Conservation (phyloP, 2,888 invertebrate species). For the Coleophora flavipennella region DNA sequence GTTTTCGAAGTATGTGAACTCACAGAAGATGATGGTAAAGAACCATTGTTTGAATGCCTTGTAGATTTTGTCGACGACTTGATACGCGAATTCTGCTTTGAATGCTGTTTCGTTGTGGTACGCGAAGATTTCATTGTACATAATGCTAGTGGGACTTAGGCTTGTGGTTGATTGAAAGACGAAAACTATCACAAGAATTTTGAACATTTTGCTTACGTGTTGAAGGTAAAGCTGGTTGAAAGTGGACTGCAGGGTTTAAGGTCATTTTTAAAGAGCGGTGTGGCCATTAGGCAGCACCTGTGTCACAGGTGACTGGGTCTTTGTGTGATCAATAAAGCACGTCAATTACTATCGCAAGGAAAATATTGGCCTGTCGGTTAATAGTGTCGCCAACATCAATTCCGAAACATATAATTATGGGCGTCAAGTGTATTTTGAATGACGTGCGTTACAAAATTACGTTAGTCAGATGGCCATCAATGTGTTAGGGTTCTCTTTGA, state of each 20-base stretch:
- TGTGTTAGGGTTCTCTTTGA: too few relatives aligned
- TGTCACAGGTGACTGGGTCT: constrained; percentile 26
- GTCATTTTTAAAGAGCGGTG: constrained; percentile 28
- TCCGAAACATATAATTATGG: background rate
- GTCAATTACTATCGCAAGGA: constrained; percentile 56
- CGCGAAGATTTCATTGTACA: constrained; percentile 38
- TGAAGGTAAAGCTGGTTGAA: constrained; percentile 13
- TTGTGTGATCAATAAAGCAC: constrained; percentile 44
- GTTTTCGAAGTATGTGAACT: constrained; percentile 62
- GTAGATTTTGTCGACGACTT: constrained; percentile 52
- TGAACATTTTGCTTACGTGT: constrained; percentile 32
- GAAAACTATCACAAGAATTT: constrained; percentile 20
- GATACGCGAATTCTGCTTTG: constrained; percentile 44
- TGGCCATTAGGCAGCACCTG: constrained; percentile 46
- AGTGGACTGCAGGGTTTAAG: constrained; percentile 36
- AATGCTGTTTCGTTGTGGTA: constrained; percentile 38
- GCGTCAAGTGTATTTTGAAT: too few relatives aligned
- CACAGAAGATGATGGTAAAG: constrained; percentile 58
- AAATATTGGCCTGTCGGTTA: constrained; percentile 51
- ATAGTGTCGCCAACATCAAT: constrained; percentile 21
- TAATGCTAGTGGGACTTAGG: constrained; percentile 20
- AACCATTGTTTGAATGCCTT: constrained; percentile 57
- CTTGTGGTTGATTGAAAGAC: constrained; percentile 21
- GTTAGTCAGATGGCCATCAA: too few relatives aligned
- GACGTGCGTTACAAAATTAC: too few relatives aligned